Conservation (phyloP, 2,888 invertebrate species). For the Euclidia mi region DNA sequence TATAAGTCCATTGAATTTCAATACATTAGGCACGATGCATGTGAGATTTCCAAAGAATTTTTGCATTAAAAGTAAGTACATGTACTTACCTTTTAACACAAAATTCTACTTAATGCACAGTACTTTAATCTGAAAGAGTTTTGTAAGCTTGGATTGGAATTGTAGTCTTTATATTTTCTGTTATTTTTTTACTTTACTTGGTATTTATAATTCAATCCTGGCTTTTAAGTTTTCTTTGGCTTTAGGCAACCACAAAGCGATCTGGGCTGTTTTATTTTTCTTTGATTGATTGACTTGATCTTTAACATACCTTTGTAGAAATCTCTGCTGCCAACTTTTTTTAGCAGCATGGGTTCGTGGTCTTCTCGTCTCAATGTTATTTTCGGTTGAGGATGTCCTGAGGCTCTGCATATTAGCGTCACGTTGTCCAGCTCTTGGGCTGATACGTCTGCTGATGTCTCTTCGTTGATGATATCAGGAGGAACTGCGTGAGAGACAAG, state of each 20-base stretch:
- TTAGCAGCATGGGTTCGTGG: slow-evolving; percentile 90
- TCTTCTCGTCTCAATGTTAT: slow-evolving; percentile 96
- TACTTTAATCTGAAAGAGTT: slow-evolving; percentile 15
- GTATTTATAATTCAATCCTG: background rate
- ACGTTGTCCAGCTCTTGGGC: slow-evolving; percentile 95
- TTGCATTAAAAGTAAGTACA: slow-evolving; percentile 11
- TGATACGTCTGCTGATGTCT: slow-evolving; percentile 94
- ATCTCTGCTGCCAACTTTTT: slow-evolving; percentile 85
- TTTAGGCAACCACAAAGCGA: background rate
- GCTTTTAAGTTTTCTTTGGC: background rate
- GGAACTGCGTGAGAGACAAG: no score
- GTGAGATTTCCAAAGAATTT: no score
- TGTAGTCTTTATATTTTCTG: background rate
- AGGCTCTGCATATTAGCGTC: slow-evolving; percentile 94
- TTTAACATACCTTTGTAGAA: slow-evolving; percentile 77
- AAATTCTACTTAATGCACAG: slow-evolving; percentile 15
- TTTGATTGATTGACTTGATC: background rate
- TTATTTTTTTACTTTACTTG: background rate
- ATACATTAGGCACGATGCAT: slow-evolving; percentile 47
- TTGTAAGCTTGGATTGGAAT: slow-evolving; percentile 6
- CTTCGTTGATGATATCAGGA: slow-evolving; percentile 94
- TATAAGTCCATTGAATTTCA: slow-evolving; percentile 41
- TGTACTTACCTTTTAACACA: slow-evolving; percentile 17
- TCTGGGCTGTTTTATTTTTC: background rate
- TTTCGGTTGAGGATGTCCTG: slow-evolving; percentile 94